phyloP scores from a whole-genome alignment of 2,113 vertebrate genomes.

The Pygoscelis antarcticus region DNA sequence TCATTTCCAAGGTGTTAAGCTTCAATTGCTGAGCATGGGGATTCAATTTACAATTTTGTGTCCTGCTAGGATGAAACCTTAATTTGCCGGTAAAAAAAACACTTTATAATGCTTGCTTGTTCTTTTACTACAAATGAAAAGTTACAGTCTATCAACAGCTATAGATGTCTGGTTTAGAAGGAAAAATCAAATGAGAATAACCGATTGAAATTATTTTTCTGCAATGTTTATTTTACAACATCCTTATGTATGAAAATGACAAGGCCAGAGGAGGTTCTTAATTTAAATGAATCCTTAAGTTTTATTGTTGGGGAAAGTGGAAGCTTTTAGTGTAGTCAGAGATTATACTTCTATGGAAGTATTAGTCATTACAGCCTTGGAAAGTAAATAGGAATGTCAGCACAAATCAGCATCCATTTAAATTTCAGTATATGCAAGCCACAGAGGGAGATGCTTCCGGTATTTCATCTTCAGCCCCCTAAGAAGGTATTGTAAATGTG shows the following conservation, averaged over 20 bases:
- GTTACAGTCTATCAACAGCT: not conserved
- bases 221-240: not conserved
- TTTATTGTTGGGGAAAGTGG: not conserved
- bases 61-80: not conserved
- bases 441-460: not conserved
- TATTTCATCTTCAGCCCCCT: not conserved
- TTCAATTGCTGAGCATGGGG: not conserved
- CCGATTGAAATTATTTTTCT: not conserved
- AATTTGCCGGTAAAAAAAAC: not conserved
- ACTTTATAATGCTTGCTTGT: not conserved
- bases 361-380: not conserved
- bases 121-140: not conserved
- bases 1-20: not conserved
- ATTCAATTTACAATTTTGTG: constrained; percentile 11
- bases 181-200: not conserved
- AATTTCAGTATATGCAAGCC: not conserved
- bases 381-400: constrained; percentile 19
- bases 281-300: not conserved
- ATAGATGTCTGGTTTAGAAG: not conserved
- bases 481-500: not conserved
- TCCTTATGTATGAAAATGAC: not conserved
- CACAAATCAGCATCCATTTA: constrained; percentile 2
- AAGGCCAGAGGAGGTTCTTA: not conserved
- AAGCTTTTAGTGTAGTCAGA: not conserved
- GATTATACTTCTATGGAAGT: not conserved